Evolutionary conservation across 2,888 invertebrate species (phyloP), one percentile per base, ranked within the genome.

Genomic region (Cataglyphis altisquamis): DNA sequence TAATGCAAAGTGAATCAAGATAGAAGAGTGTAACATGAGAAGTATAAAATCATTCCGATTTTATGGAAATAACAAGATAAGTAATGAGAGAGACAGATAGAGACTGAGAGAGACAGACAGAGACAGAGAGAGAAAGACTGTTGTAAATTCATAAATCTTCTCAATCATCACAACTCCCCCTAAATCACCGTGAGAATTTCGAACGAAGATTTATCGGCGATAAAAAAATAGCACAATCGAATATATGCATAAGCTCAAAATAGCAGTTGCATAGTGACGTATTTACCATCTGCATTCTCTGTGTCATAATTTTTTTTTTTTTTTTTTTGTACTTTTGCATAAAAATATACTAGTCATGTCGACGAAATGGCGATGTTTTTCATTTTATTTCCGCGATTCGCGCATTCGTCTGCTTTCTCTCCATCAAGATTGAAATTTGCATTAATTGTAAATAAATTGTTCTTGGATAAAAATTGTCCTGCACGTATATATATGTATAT

Each of bases 391-490:
- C 52, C 36, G 80, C 45, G 48, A 78, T 18, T 15, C n/a, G 1
- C 29, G 52, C 52, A 75, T 57, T 74, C 1, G 70, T 64, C 41
- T 66, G 83, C 90, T 90, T 89, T 90, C 90, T 86, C 88, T 55
- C 39, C 74, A 66, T 72, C 67, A n/a, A 73, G 73, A 82, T 60
- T 66, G 68, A 85, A 90, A 84, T 86, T 73, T 52, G 48, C 62
- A 41, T 52, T 52, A 52, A 52, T 52, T 52, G n/a, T 52, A 52
- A 52, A 52, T 52, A 52, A 52, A 52, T n/a, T 45, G 45, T 52
- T 2, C n/a, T 52, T 48, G 75, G 64, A 85, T 84, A 83, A n/a
- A 52, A 85, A 82, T 83, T 83, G 55, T 55, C 55, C 39, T 12
- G 45, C 62, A 60, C 83, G 2, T 39, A 36, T 39, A 39, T 48